These are phyloP conservation scores for Belonocnema kinseyi DNA, from an alignment of 1,140 invertebrate species.

Conservation along the genomic window DNA sequence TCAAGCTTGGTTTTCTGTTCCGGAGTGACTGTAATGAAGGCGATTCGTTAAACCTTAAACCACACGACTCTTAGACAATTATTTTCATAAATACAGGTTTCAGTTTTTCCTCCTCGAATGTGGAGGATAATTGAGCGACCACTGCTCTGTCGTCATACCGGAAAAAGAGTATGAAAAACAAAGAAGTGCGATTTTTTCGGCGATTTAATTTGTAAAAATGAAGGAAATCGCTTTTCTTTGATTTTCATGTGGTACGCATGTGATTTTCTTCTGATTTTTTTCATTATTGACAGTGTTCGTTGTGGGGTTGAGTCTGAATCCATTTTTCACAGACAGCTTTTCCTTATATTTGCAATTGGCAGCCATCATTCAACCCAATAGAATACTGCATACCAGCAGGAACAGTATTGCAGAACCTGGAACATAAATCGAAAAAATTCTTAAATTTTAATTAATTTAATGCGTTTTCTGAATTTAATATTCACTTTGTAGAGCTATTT, in stretches of 20 bases:
- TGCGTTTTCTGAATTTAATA: background rate
- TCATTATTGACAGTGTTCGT: constrained; percentile 19
- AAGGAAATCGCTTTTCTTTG: constrained; percentile 4
- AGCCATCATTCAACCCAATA: background rate
- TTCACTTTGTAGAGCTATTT: too few species aligned
- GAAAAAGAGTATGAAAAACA: background rate
- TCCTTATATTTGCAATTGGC: background rate
- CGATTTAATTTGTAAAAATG: background rate
- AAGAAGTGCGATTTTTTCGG: constrained; percentile 8
- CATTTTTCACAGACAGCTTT: constrained; percentile 1
- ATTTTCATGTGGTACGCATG: constrained; percentile 9
- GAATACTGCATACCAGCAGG: constrained; percentile 24
- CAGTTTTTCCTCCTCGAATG: background rate
- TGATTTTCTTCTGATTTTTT: constrained; percentile 13
- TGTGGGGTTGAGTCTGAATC: constrained; percentile 12
- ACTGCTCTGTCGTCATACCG: background rate
- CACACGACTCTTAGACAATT: constrained; percentile 9
- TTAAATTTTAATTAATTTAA: background rate
- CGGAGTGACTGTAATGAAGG: background rate
- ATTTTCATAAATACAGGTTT: background rate
- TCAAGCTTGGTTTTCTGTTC: background rate
- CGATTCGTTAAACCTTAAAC: background rate
- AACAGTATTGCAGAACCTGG: constrained; percentile 48
- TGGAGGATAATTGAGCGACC: background rate
- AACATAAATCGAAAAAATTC: constrained; percentile 43